Evolutionary conservation across 2,888 invertebrate species (phyloP), one percentile per base, ranked within the genome.

Genomic region (Erynnis tages): DNA sequence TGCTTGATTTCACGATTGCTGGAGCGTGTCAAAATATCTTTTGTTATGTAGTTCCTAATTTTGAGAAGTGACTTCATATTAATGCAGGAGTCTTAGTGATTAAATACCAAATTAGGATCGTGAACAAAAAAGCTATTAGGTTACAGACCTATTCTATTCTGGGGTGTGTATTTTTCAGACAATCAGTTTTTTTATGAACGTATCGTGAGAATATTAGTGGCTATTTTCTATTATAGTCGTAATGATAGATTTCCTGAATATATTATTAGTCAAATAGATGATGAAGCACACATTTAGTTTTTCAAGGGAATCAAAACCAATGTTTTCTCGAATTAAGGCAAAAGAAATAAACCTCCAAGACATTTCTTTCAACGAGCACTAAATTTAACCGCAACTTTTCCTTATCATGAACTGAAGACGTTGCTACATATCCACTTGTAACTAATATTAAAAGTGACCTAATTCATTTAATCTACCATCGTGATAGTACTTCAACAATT

Each of bases 1-100:
- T 46, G 38, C 23, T 52, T 25, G 35, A 48, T 57, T 58, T 61
- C 55, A 71, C 54, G 63, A 65, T 66, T 66, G 63, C 64, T 64
- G 65, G 61, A 67, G 63, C 76, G 71, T 77, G 73, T 73, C 75
- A 73, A 67, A 74, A 54, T 54, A 54, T 21, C 43, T 46, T 44
- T 64, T 60, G 66, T 69, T 66, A 65, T 23, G 6, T 25, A 35
- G 27, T 16, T 37, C 14, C 35, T 35, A 27, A 44, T 50, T 50
- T 50, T 7, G 35, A n/a, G 17, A 41, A 27, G 27, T 21, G 21
- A 44, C 13, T 35, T 46, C 23, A 27, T 37, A 6, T 45, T 27
- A 17, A 17, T 16, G 45, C 6, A 10, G 14, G 7, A 10, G 21
- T 16, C 19, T 35, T 32, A 23, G 10, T 21, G 29, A 23, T 44